phyloP scores from a whole-genome alignment of 2,797 vertebrate genomes.

The Tinamus major region DNA sequence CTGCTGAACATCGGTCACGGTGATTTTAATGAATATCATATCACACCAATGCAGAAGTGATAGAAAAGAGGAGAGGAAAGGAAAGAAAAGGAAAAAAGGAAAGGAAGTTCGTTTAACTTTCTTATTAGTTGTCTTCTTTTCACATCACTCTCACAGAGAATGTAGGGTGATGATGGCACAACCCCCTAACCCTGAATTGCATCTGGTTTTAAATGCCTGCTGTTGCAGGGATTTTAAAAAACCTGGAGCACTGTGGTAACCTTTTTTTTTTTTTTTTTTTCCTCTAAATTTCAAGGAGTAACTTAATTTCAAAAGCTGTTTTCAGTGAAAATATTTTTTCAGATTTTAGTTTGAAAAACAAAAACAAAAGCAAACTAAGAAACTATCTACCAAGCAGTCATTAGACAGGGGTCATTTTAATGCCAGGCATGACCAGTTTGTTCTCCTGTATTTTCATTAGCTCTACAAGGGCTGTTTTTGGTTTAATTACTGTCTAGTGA shows the following conservation, averaged over 20 bases:
- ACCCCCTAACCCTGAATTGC: not conserved
- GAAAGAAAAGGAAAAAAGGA: too few species aligned
- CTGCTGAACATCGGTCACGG: too few species aligned
- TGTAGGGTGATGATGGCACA: not conserved
- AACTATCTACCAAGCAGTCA: not conserved
- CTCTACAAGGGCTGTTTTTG: not conserved
- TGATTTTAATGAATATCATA: too few species aligned
- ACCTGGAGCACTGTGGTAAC: not conserved
- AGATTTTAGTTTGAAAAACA: not conserved
- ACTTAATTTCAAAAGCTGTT: not conserved
- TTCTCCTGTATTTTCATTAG: not conserved
- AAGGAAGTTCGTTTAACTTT: not conserved
- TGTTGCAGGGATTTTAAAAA: not conserved
- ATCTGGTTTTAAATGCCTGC: not conserved
- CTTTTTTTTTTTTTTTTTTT: not conserved
- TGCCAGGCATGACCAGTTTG: not conserved
- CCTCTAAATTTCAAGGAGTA: not conserved
- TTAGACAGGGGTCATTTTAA: not conserved
- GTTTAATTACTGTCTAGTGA: not conserved
- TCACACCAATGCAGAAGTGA: too few species aligned
- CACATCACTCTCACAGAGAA: not conserved
- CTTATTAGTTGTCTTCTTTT: not conserved
- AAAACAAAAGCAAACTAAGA: not conserved
- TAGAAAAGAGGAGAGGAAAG: too few species aligned
- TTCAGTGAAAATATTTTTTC: not conserved